Evolutionary conservation across 92 coral and sea anemone genomes (phyloP), one percentile per base, ranked within the genome.

Genomic region (Siderastrea radians): DNA sequence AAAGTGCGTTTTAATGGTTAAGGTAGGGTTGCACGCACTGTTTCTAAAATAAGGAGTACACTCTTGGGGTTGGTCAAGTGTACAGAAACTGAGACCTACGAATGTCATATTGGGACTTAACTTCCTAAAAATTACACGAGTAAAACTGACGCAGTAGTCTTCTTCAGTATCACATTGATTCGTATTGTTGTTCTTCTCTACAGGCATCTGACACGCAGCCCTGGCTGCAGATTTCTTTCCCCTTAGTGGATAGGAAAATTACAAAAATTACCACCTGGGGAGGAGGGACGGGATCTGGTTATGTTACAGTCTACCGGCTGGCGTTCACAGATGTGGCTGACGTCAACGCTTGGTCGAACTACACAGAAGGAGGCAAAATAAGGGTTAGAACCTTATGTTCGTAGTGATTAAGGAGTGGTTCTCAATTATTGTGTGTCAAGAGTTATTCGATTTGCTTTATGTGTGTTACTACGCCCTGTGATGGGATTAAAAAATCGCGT

Each of bases 221-320:
- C 4, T 95, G 96, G 96, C 52, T 93, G 3, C 91, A 95, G 74
- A 91, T 95, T 0, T 84, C 92, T 6, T 95, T 94, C 69, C 88
- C 93, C 49, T 84, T 65, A 15, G 55, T 53, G 61, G 92, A 80
- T 13, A 87, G 71, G 59, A 84, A 90, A 70, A 84, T 95, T 43
- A 81, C 96, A 17, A 92, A 93, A 77, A 90, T 95, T 11, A 82
- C 82, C 75, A 95, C 94, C 1, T 90, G 92, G 92, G 98, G 98
- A 63, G 80, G 82, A 4, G 91, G 91, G 66, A 44, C 68, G 16
- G 51, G 77, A 58, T 38, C 79, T 1, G 95, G 89, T 4, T 95
- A 84, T 70, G 94, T 93, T 69, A 95, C 73, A 12, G 94, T 68
- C 38, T 95, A 95, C 86, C 69, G 75, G n/a, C 84, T 95, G 78